A percentile compares a stretch with the other conserved stretches of the same genome.
Conservation (phyloP, 2,888 invertebrate species). For the Drosophila atroscutellata region DNA sequence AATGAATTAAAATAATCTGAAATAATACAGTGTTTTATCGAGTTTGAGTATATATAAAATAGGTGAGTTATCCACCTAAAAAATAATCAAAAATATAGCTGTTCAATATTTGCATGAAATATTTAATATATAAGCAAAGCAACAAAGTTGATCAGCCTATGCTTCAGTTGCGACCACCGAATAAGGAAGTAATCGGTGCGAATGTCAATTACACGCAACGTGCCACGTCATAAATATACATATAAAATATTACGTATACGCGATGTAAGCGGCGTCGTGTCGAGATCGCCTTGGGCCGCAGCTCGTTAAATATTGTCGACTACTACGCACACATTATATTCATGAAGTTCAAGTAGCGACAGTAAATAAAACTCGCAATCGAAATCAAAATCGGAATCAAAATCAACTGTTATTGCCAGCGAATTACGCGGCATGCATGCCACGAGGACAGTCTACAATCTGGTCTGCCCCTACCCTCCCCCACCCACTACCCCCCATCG, state of each 20-base stretch:
- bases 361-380: slow-evolving; percentile 36
- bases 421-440: slow-evolving; percentile 65
- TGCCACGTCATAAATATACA: slow-evolving; percentile 43
- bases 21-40: too few relatives aligned
- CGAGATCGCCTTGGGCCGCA: slow-evolving; percentile 53
- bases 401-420: slow-evolving; percentile 58
- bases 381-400: slow-evolving; percentile 34
- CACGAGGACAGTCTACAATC: slow-evolving; percentile 51
- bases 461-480: background rate
- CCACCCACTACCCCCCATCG: background rate
- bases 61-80: background rate
- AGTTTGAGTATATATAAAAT: background rate
- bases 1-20: too few relatives aligned
- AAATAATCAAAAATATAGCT: background rate
- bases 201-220: slow-evolving; percentile 74
- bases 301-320: slow-evolving; percentile 37
- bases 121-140: background rate
- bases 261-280: slow-evolving; percentile 60
- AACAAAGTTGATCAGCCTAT: slow-evolving; percentile 9
- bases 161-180: slow-evolving; percentile 43
- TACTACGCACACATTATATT: slow-evolving; percentile 68
- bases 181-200: slow-evolving; percentile 70
- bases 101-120: too few relatives aligned
- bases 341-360: slow-evolving; percentile 63
- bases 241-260: slow-evolving; percentile 64